Base-by-base conservation (phyloP, 2,113 vertebrate genomes). In the Dinomys branickii region DNA sequence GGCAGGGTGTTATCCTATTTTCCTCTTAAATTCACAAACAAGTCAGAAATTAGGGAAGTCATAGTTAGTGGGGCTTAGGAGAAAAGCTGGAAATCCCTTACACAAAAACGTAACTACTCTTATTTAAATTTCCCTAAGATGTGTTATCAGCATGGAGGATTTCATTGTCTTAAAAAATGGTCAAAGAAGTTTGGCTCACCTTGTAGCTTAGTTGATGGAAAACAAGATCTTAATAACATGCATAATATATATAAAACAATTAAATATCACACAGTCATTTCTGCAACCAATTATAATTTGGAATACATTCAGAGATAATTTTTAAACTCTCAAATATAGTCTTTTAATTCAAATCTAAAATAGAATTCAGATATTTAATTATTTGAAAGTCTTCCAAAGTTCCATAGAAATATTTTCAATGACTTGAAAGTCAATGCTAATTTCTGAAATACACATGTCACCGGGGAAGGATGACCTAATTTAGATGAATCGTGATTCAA, bases 401-500 rank as follows among this genome's bases (percentile, higher is more conserved):
- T 96, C 87, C 56, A 93, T 91, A 67, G 83, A 95, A 98, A 95
- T 69, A 81, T 65, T 92, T 94, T 92, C 77, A 96, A 59, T 94
- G 35, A 97, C 89, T 97, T 88, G 78, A 96, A 96, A 97, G 85
- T 96, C 94, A 97, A 58, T 97, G 97, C 41, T 97, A 96, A 98
- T 97, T 98, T 96, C 94, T 98, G 91, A 96, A 88, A 96, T 83
- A 94, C 81, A 88, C 92, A 75, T 96, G 95, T 96, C 97, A 96
- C 95, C 7, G 95, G 96, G 96, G 95, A 97, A 84, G n/a, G n/a
- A 67, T 97, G 96, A 97, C 97, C 97, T 97, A 96, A 97, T 97
- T 98, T 92, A 92, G 88, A 92, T 88, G 88, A 96, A 92, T 94
- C 94, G 54, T 97, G 88, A 96, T 95, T 97, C 85, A 95, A 96